A percentile compares a stretch with the other conserved stretches of the same genome.
These are phyloP conservation scores for Acipenser oxyrinchus DNA, from an alignment of 2,797 vertebrate species.

Conservation along the genomic window DNA sequence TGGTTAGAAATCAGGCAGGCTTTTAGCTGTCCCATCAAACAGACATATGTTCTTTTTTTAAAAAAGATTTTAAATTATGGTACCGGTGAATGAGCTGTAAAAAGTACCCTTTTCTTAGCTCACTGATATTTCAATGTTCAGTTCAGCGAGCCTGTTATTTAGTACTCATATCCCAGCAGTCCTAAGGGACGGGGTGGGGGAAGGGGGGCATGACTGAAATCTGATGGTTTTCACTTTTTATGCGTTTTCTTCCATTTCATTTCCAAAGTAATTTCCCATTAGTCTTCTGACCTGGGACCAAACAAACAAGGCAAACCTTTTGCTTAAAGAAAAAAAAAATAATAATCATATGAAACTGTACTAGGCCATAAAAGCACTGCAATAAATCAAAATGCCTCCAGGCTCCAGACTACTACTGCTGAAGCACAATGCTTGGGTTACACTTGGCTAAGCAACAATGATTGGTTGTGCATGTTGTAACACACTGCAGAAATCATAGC, in stretches of 20 bases:
- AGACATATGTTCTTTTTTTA: not conserved
- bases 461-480: too few species aligned
- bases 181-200: not conserved
- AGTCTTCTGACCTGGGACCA: not conserved
- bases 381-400: too few species aligned
- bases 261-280: not conserved
- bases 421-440: too few species aligned
- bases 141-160: not conserved
- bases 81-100: not conserved
- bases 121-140: conserved; percentile 1
- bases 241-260: not conserved
- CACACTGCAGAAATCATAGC: too few species aligned
- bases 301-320: not conserved
- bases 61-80: not conserved
- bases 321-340: not conserved
- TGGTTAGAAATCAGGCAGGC: not conserved
- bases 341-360: not conserved
- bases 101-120: not conserved
- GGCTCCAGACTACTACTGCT: too few species aligned
- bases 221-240: not conserved
- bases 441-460: too few species aligned
- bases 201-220: not conserved
- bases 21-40: not conserved
- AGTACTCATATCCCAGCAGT: not conserved
- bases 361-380: too few species aligned